Base-by-base conservation (phyloP, 2,113 vertebrate genomes). In the Athene cunicularia region DNA sequence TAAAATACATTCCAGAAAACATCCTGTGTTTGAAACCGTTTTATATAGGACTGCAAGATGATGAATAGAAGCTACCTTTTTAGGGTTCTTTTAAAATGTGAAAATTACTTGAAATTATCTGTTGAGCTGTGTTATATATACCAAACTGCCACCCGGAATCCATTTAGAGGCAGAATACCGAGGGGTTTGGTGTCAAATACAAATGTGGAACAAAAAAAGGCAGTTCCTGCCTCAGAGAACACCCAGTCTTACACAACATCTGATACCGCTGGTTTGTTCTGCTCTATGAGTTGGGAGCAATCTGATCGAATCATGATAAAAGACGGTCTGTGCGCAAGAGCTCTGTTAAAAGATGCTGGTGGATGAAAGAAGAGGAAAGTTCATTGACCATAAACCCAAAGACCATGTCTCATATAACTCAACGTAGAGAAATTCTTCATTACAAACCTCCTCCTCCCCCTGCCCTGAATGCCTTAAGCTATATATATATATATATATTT, bases 261-360 rank as follows among this genome's bases (percentile, higher is more conserved):
- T 82, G 86, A 82, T 96, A 92, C 32, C 0, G 1, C 72, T 3
- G 2, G 35, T 26, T 74, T 68, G 33, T 86, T 68, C 60, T 86
- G 16, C 64, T 18, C 20, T 50, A 32, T 55, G 79, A 86, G 86
- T 56, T 0, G 3, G 84, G 80, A 90, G 80, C 63, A 80, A 66
- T 8, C 53, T 0, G 14, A 96, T 88, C 85, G 93, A 90, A 88
- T 73, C 30, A 8, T 41, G 79, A 67, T 58, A 68, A 95, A 95
- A 92, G 76, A 55, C 56, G 53, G 81, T 49, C 60, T 0, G 10
- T 66, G 37, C 55, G 14, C 22, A 32, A 60, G 53, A 84, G 52
- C 66, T 85, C 58, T 11, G 39, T 72, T 87, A 86, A 85, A 95
- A 92, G 80, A 68, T 92, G 62, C 84, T 94, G 91, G 49, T 94